These are phyloP conservation scores for Galerucella nymphaeae DNA, from an alignment of 2,888 invertebrate species.

Conservation along the genomic window DNA sequence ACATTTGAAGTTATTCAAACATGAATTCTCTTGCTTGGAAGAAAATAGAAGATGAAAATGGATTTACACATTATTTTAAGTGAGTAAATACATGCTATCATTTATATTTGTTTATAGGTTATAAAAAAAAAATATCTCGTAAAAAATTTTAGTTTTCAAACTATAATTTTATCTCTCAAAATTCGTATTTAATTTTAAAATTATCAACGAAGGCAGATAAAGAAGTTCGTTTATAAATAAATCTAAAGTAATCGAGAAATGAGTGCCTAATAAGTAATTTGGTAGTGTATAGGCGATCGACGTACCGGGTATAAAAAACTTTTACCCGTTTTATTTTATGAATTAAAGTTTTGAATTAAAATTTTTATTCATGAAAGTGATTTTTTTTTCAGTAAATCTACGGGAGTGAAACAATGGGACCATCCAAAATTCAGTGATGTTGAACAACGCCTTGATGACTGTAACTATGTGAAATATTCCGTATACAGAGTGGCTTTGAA, in stretches of 20 bases:
- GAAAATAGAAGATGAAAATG: constrained; percentile 71
- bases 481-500: constrained; percentile 83
- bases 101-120: neutral
- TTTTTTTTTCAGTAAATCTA: constrained; percentile 65
- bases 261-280: neutral
- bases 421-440: constrained; percentile 72
- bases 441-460: constrained; percentile 70
- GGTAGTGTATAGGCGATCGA: constrained; percentile 6
- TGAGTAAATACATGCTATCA: constrained; percentile 58
- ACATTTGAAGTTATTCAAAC: constrained; percentile 1
- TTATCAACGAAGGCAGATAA: neutral
- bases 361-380: too few species aligned
- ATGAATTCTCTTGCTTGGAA: constrained; percentile 62
- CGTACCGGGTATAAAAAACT: neutral
- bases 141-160: too few species aligned
- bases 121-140: too few species aligned
- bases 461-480: constrained; percentile 78
- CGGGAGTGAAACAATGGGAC: constrained; percentile 69
- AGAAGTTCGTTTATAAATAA: neutral
- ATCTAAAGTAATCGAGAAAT: neutral
- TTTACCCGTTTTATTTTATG: too few species aligned
- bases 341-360: too few species aligned
- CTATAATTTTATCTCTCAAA: too few species aligned
- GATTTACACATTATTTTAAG: constrained; percentile 72
- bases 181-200: neutral